Conservation (phyloP, 2,797 vertebrate species). For the Nannoperca obscura region DNA sequence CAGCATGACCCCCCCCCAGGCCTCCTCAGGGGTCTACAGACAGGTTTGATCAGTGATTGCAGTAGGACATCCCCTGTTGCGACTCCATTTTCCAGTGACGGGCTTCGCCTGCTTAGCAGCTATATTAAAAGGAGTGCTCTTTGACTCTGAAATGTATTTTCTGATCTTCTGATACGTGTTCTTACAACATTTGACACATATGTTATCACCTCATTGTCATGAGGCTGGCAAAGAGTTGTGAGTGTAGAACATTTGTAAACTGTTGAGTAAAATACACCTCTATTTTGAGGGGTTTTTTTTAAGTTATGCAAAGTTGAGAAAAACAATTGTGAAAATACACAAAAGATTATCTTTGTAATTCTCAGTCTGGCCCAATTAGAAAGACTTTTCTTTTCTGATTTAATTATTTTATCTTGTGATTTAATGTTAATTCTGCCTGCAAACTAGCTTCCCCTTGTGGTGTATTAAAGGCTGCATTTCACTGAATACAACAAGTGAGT, state of each 20-base stretch:
- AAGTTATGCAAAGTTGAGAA: neutral
- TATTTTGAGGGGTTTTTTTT: neutral
- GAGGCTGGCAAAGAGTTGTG: slow-evolving; percentile 5
- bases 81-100: slow-evolving; percentile 54
- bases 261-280: slow-evolving; percentile 5
- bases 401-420: slow-evolving; percentile 35
- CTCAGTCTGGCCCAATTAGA: slow-evolving; percentile 30
- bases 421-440: slow-evolving; percentile 41
- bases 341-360: slow-evolving; percentile 14
- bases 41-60: slow-evolving; percentile 70
- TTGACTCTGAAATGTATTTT: slow-evolving; percentile 44
- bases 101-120: slow-evolving; percentile 40
- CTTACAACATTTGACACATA: slow-evolving; percentile 38
- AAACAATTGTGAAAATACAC: slow-evolving; percentile 1
- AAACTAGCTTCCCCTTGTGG: slow-evolving; percentile 31
- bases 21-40: slow-evolving; percentile 48
- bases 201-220: neutral
- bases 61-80: slow-evolving; percentile 53
- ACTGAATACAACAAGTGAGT: slow-evolving; percentile 36
- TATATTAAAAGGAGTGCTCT: slow-evolving; percentile 55
- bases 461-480: slow-evolving; percentile 28
- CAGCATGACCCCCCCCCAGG: slow-evolving; percentile 45
- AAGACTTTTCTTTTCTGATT: slow-evolving; percentile 24
- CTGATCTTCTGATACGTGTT: slow-evolving; percentile 36
- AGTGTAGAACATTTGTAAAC: slow-evolving; percentile 14